Conservation (phyloP, 1,140 invertebrate species). For the Micrasema minimum region DNA sequence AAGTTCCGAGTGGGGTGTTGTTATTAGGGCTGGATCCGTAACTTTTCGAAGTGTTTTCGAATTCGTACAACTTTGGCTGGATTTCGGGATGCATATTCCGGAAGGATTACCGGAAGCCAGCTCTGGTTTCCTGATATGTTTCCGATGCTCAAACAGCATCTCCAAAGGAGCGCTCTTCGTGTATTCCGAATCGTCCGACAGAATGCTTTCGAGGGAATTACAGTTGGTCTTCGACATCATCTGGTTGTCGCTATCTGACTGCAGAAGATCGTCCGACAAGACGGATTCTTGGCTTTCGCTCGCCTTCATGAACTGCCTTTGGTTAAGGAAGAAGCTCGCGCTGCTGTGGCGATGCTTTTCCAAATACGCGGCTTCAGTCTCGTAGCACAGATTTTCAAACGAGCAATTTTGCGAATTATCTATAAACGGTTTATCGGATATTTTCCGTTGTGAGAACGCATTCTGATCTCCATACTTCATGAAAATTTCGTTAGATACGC, state of each 20-base stretch:
- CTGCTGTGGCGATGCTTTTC: constrained; percentile 69
- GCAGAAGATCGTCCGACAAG: constrained; percentile 75
- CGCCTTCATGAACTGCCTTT: constrained; percentile 67
- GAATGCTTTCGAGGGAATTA: constrained; percentile 80
- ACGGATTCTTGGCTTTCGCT: constrained; percentile 79
- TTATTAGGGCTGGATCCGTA: constrained; percentile 72
- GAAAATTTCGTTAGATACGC: constrained; percentile 66
- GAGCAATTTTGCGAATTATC: constrained; percentile 66
- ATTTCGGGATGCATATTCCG: constrained; percentile 57
- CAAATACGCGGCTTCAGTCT: constrained; percentile 61
- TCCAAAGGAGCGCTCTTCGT: constrained; percentile 81
- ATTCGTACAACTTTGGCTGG: constrained; percentile 66
- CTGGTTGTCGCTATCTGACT: constrained; percentile 69
- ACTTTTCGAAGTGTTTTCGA: constrained; percentile 68
- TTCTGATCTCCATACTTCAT: constrained; percentile 65
- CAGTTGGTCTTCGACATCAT: constrained; percentile 70
- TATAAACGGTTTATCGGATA: constrained; percentile 59
- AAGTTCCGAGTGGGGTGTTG: constrained; percentile 58
- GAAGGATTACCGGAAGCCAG: constrained; percentile 53
- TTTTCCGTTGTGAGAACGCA: constrained; percentile 64
- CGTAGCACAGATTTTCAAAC: constrained; percentile 62
- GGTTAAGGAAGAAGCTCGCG: constrained; percentile 75
- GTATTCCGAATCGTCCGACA: constrained; percentile 81
- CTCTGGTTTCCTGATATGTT: constrained; percentile 55
- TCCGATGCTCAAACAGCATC: constrained; percentile 71